Conservation (phyloP, 2,797 vertebrate species). For the Orientallactaga sibirica region DNA sequence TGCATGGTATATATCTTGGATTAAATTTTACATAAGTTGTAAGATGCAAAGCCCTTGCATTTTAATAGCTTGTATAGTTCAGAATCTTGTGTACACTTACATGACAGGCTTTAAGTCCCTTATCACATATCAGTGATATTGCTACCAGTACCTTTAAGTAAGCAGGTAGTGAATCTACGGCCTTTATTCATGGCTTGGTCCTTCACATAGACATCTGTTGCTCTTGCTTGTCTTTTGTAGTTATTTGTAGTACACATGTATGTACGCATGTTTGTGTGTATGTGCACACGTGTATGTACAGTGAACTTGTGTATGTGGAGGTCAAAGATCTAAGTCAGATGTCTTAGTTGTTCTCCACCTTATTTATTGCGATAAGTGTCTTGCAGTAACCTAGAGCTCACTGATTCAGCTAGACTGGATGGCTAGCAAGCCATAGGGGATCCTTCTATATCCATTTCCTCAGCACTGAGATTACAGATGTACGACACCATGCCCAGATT, state of each 20-base stretch:
- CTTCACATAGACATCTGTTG: not conserved
- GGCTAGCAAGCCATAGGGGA: no score
- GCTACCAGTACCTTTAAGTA: not conserved
- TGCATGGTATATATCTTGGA: not conserved
- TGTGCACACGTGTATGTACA: no score
- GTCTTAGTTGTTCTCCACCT: no score
- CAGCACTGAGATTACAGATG: no score
- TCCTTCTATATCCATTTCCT: no score
- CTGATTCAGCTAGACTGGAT: no score
- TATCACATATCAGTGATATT: not conserved
- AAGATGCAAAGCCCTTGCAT: not conserved
- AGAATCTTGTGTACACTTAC: not conserved
- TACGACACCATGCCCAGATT: no score
- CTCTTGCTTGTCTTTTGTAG: not conserved
- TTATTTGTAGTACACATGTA: no score
- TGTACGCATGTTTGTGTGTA: no score
- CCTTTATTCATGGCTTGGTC: constrained; percentile 6
- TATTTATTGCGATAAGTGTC: no score
- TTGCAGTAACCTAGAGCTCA: no score
- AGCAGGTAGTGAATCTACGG: not conserved
- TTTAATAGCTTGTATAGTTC: not conserved
- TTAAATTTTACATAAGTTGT: constrained; percentile 20
- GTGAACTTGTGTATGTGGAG: not conserved
- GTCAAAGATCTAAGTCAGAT: not conserved
- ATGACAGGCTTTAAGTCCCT: not conserved